Base-by-base conservation (phyloP, 92 coral and sea anemone genomes). In the Palythoa grandis region DNA sequence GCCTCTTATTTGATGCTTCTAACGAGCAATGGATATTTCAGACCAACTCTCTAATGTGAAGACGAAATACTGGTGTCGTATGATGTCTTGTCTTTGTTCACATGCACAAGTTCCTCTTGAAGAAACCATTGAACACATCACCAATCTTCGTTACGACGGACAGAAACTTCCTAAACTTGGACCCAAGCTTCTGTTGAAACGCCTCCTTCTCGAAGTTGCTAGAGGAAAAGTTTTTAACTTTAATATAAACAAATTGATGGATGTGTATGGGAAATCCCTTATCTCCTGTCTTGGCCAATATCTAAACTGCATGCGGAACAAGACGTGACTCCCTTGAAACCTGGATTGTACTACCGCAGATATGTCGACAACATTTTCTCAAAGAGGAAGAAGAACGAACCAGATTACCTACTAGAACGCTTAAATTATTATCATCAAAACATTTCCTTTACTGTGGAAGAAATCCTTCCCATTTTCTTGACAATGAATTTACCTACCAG, bases 61-160 rank as follows among this genome's bases (percentile, higher is more conserved):
- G n/a, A n/a, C n/a, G n/a, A n/a, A n/a, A n/a, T n/a, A n/a, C n/a
- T n/a, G n/a, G n/a, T n/a, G n/a, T n/a, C n/a, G n/a, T n/a, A n/a
- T n/a, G n/a, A n/a, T n/a, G n/a, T n/a, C n/a, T n/a, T n/a, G 39
- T 83, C 87, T 47, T 68, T 83, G 29, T 83, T 83, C n/a, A n/a
- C n/a, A n/a, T 70, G 70, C 87, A 39, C 87, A 83, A 83, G 87
- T 83, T 52, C 87, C 66, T 11, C 87, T 69, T 20, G 87, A 83
- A 52, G 87, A 83, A 83, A 83, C 87, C 57, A 69, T 83, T 35
- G 79, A 83, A 67, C 70, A 52, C 66, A 83, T 83, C 48, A 52
- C 48, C 79, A 67, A 37, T 40, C 61, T 52, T 22, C 43, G 70
- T 70, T 83, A 83, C 29, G 70, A 67, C 48, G n/a, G 52, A 71